Percentiles rank a stretch among this genome's conserved stretches.
These are phyloP conservation scores for Campoplex nolae DNA, from an alignment of 2,888 invertebrate species.

Conservation along the genomic window DNA sequence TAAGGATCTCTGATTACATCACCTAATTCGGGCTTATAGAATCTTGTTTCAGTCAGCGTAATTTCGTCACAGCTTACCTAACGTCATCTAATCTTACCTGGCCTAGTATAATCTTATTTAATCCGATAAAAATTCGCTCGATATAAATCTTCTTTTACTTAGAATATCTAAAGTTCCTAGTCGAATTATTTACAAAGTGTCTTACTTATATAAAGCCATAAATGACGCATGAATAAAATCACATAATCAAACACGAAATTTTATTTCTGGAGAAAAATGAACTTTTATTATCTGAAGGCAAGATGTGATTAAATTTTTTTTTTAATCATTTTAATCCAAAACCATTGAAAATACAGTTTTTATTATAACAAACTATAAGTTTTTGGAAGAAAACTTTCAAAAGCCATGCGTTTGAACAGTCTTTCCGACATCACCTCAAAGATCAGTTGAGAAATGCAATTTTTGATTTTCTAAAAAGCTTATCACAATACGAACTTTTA, in stretches of 20 bases:
- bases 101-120: slow-evolving; percentile 7
- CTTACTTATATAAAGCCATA: neutral
- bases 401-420: too few relatives aligned
- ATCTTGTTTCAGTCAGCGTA: neutral
- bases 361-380: neutral
- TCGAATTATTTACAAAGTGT: neutral
- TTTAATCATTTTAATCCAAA: neutral
- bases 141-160: neutral
- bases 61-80: slow-evolving; percentile 16
- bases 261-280: too few relatives aligned
- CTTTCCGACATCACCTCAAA: too few relatives aligned
- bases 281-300: neutral
- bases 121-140: neutral
- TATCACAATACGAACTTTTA: too few relatives aligned
- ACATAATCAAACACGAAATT: too few relatives aligned
- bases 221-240: too few relatives aligned
- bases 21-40: slow-evolving; percentile 9
- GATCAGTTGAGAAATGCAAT: too few relatives aligned
- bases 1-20: slow-evolving; percentile 9
- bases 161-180: neutral
- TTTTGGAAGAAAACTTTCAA: too few relatives aligned
- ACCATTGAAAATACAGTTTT: neutral
- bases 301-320: neutral
- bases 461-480: too few relatives aligned
- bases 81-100: slow-evolving; percentile 2